Conservation (phyloP, 2,888 invertebrate species). For the Calliopum simillimum region DNA sequence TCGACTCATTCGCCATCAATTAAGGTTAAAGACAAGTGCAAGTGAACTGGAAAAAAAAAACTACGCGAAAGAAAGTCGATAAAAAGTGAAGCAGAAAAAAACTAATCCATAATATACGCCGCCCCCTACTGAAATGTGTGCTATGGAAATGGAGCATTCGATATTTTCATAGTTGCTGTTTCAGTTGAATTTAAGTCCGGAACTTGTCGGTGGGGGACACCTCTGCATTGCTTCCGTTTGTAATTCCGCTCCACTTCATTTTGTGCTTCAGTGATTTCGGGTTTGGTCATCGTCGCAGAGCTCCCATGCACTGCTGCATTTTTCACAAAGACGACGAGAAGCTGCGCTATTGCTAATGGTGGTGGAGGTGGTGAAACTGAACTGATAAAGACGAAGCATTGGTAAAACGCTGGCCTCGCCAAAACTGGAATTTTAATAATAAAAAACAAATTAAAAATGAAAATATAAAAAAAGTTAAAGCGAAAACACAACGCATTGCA, state of each 20-base stretch:
- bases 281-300: constrained; percentile 30
- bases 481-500: background rate
- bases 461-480: background rate
- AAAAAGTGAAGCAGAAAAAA: constrained; percentile 30
- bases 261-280: constrained; percentile 33
- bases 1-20: no score
- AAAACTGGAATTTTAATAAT: constrained; percentile 31
- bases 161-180: no score
- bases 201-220: no score
- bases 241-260: constrained; percentile 3
- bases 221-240: background rate
- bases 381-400: background rate
- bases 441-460: background rate
- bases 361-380: background rate
- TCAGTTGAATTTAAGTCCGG: no score
- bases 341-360: background rate
- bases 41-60: constrained; percentile 43
- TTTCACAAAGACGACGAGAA: background rate
- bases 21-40: constrained; percentile 43
- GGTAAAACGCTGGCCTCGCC: constrained; percentile 13
- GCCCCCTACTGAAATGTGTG: no score
- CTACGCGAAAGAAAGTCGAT: constrained; percentile 34
- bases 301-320: background rate
- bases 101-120: no score
- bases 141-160: no score